Conservation (phyloP, 2,888 invertebrate species). For the Acleris holmiana region DNA sequence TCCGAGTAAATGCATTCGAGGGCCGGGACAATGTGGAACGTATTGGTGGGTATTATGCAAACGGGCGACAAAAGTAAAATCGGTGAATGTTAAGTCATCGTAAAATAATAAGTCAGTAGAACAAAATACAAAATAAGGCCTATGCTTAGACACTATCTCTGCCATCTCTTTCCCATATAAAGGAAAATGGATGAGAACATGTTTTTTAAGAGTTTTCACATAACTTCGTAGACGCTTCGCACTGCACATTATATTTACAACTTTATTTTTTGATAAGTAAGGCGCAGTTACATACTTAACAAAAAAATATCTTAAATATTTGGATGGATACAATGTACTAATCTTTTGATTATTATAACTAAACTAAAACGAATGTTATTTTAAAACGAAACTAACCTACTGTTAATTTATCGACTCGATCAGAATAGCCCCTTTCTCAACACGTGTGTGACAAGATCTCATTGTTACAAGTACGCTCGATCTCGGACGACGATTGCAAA, state of each 20-base stretch:
- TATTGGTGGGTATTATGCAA: slow-evolving; percentile 46
- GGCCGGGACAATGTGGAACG: slow-evolving; percentile 58
- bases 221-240: too few species aligned
- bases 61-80: slow-evolving; percentile 39
- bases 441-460: slow-evolving; percentile 79
- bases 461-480: slow-evolving; percentile 61
- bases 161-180: too few species aligned
- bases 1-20: slow-evolving; percentile 54
- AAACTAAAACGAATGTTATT: neutral
- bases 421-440: slow-evolving; percentile 53
- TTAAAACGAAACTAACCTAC: neutral
- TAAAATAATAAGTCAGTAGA: too few species aligned
- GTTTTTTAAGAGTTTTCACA: too few species aligned
- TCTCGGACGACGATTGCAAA: slow-evolving; percentile 59
- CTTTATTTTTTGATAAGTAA: too few species aligned
- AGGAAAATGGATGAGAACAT: too few species aligned
- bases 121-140: too few species aligned
- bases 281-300: too few species aligned
- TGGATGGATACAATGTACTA: too few species aligned
- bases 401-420: slow-evolving; percentile 5
- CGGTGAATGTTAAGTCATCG: slow-evolving; percentile 3
- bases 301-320: too few species aligned
- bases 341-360: neutral
- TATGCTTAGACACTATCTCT: too few species aligned
- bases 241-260: too few species aligned